phyloP scores from a whole-genome alignment of 2,113 vertebrate genomes.

The Vireo altiloquus region DNA sequence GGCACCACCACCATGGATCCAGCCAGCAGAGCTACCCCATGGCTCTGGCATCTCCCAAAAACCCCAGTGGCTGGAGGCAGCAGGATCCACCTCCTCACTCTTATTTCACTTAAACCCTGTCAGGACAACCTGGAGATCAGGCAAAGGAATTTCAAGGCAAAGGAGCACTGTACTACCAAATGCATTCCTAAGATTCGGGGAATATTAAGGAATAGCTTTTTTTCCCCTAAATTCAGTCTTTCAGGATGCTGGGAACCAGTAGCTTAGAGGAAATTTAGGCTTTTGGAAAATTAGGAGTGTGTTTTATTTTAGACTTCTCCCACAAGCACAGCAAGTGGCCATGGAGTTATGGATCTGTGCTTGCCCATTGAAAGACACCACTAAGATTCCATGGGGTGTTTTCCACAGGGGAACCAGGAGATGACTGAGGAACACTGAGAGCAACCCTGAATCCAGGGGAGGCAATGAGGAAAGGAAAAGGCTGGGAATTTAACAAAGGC shows the following conservation, averaged over 20 bases:
- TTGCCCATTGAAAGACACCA: neutral
- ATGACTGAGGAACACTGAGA: neutral
- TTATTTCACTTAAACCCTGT: neutral
- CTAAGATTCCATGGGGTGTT: neutral
- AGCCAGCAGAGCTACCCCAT: neutral
- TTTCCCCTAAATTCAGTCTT: neutral
- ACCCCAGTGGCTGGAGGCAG: neutral
- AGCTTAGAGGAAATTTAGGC: neutral
- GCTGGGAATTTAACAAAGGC: slow-evolving; percentile 12
- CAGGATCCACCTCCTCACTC: neutral
- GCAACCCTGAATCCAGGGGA: neutral
- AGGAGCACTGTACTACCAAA: neutral
- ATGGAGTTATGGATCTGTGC: neutral
- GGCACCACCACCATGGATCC: rapidly evolving
- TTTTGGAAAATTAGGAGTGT: neutral
- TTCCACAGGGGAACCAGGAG: neutral
- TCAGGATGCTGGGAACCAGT: neutral
- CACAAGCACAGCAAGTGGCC: neutral
- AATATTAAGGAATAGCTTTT: neutral
- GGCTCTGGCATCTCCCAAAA: neutral
- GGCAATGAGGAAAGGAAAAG: neutral
- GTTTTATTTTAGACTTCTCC: neutral
- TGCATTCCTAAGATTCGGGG: neutral
- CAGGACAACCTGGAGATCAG: neutral
- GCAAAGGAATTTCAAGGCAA: neutral